Base-by-base conservation (phyloP, 2,888 invertebrate genomes). In the Dichetophora obliterata region DNA sequence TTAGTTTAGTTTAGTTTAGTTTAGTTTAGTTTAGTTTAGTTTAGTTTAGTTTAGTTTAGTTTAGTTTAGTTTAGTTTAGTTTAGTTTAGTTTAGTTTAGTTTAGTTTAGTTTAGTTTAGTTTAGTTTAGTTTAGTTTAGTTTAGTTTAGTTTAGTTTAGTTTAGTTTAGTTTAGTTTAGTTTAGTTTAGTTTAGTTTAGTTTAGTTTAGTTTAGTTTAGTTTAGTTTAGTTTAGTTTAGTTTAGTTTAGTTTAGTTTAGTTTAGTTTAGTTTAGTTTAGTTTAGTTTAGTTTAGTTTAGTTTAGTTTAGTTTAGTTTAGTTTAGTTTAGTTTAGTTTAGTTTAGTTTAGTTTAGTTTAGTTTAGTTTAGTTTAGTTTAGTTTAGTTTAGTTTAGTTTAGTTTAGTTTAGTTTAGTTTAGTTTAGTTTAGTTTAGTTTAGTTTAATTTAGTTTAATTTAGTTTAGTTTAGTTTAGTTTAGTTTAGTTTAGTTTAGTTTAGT, bases 11-110 rank as follows among this genome's bases (percentile, higher is more conserved):
- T 71, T 54, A 52, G n/a, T 71, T 71, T 54, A 71, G 22, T 54
- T 71, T 9, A 71, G n/a, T 71, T 71, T 54, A 71, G n/a, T 71
- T 71, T 31, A 70, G 19, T 68, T 68, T 31, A 68, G 31, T 68
- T 68, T 19, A 68, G 50, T 43, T 68, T 43, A 3, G 31, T 43
- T 68, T 43, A 68, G 50, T 43, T 68, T 43, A 68, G 31, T 68
- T 68, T 3, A 43, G 31, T 68, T 68, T 43, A 68, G 31, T 68
- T 43, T 19, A 68, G 50, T 68, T 68, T 68, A 68, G 50, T 68
- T 43, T 19, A 68, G 31, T 68, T 68, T 1, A 68, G 19, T 68
- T 5, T 9, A 68, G 31, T 68, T 43, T 43, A 68, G 6, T 68
- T 68, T 43, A 43, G 3, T 68, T 68, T 43, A 68, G 31, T 71